Conservation (phyloP, 2,888 invertebrate genomes). For the Dasypolia templi region DNA sequence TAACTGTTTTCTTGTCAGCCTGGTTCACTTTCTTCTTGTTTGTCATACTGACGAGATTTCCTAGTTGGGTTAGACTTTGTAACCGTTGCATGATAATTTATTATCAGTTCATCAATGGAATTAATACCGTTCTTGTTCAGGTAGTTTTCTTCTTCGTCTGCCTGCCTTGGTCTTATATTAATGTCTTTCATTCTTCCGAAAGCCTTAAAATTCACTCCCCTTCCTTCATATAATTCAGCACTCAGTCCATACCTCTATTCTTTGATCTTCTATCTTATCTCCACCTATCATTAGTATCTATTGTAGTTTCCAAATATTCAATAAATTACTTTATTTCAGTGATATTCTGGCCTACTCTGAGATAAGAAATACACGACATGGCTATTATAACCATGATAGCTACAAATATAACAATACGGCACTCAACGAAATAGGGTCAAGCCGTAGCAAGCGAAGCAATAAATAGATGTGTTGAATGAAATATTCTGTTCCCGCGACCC, state of each 20-base stretch:
- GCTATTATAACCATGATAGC: slow-evolving; percentile 20
- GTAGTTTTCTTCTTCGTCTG: not conserved
- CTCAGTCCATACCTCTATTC: not conserved
- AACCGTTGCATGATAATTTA: not conserved
- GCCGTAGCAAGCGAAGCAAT: slow-evolving; percentile 19
- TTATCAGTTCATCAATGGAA: not conserved
- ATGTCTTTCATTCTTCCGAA: not conserved
- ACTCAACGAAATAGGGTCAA: slow-evolving; percentile 46
- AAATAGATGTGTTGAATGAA: slow-evolving; percentile 35
- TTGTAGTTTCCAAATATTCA: not conserved
- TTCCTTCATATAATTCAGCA: not conserved
- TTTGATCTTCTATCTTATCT: not conserved
- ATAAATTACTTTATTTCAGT: not conserved
- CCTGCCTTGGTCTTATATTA: not conserved
- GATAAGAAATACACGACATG: slow-evolving; percentile 22
- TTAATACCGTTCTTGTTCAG: not conserved
- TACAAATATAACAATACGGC: slow-evolving; percentile 1
- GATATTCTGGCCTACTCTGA: not conserved
- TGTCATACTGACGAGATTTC: not conserved
- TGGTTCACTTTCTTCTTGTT: not conserved
- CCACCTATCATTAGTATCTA: not conserved
- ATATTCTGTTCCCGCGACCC: too few relatives aligned
- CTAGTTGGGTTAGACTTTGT: too few relatives aligned
- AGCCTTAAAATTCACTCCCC: not conserved
- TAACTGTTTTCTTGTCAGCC: not conserved